phyloP scores from a whole-genome alignment of 2,797 vertebrate genomes.

The Distichodus sexfasciatus region DNA sequence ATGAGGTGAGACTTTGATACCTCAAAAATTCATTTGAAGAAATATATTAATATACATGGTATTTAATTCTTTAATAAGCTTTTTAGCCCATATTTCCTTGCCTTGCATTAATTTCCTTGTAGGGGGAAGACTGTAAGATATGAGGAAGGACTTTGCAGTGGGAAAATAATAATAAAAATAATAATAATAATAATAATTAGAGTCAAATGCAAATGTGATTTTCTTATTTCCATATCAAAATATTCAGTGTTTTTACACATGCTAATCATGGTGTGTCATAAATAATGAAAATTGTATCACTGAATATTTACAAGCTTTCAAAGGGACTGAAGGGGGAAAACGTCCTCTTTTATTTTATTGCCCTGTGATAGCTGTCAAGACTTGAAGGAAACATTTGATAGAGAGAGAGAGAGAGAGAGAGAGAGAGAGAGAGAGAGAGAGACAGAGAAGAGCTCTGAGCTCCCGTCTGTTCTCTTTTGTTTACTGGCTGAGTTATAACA shows the following conservation, averaged over 20 bases:
- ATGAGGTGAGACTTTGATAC: neutral
- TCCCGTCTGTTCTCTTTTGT: too few species aligned
- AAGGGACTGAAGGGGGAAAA: constrained; percentile 27
- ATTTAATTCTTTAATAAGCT: constrained; percentile 55
- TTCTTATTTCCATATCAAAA: constrained; percentile 65
- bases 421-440: too few species aligned
- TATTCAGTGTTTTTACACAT: constrained; percentile 56
- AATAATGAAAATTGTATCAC: constrained; percentile 61
- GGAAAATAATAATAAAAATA: constrained; percentile 33
- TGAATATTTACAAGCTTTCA: constrained; percentile 61
- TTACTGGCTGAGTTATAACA: too few species aligned
- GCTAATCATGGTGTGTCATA: constrained; percentile 61
- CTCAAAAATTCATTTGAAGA: neutral
- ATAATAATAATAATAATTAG: constrained; percentile 52
- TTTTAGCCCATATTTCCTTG: constrained; percentile 44
- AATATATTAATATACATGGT: constrained; percentile 49
- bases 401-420: too few species aligned
- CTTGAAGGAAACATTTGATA: neutral
- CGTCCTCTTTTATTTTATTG: constrained; percentile 21
- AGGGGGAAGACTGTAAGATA: constrained; percentile 38
- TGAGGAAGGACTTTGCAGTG: constrained; percentile 29
- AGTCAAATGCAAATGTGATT: constrained; percentile 64
- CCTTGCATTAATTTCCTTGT: constrained; percentile 35
- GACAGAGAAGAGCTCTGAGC: too few species aligned
- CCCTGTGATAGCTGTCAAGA: neutral